phyloP scores from a whole-genome alignment of 2,888 invertebrate genomes.

The Hirtodrosophila duncani region DNA sequence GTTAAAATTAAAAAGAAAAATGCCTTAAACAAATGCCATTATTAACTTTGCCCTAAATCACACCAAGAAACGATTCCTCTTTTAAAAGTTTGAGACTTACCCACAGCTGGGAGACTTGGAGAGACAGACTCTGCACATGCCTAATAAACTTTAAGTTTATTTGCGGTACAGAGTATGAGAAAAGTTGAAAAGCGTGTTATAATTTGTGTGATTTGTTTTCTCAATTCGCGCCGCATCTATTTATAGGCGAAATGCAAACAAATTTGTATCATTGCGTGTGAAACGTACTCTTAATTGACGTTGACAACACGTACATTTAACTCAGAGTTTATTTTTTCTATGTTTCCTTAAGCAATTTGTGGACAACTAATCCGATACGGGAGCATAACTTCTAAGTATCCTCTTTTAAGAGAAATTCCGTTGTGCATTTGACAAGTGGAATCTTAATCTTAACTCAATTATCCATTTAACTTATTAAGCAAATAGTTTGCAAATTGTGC shows the following conservation, averaged over 20 bases:
- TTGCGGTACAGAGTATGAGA: no score
- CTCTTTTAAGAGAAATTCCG: conserved; percentile 4
- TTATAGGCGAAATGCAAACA: conserved; percentile 36
- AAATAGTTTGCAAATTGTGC: conserved; percentile 57
- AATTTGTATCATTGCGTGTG: conserved; percentile 54
- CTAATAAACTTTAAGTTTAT: no score
- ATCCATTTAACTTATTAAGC: conserved; percentile 67
- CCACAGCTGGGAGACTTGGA: no score
- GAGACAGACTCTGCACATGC: no score
- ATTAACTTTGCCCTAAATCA: no score
- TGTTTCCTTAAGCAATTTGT: conserved; percentile 37
- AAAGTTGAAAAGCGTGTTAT: conserved; percentile 45
- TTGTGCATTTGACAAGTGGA: conserved; percentile 7
- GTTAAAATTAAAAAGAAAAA: no score
- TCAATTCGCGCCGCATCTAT: conserved; percentile 44
- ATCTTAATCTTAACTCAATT: conserved; percentile 66
- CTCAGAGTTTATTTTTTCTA: conserved; percentile 33
- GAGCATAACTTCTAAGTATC: conserved; percentile 10
- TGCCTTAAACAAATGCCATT: no score
- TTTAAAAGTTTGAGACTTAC: no score
- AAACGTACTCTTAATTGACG: conserved; percentile 38
- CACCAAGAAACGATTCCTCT: no score
- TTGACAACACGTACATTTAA: conserved; percentile 55
- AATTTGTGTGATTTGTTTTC: conserved; percentile 45
- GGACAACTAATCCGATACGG: conserved; percentile 34